Evolutionary conservation across 1,140 invertebrate species (phyloP), one percentile per base, ranked within the genome.

Genomic region (Aphidius gifuensis): DNA sequence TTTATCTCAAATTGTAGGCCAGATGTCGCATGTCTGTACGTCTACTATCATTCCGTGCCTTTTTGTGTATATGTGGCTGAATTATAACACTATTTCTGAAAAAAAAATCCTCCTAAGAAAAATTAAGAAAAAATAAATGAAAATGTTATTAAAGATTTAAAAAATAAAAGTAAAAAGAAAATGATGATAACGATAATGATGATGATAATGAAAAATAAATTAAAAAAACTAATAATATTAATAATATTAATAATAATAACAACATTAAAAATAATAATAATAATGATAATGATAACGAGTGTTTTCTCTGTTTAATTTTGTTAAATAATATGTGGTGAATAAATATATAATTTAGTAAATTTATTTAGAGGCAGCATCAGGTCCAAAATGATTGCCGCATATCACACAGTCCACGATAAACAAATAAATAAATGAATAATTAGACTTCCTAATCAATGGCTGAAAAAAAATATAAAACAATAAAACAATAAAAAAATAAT

Each of bases 41-140:
- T 60, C 58, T 60, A 60, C 58, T 60, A 60, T 60, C 58, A 60
- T 60, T 60, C 58, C 58, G 58, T 60, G 58, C 58, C 58, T 60
- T 60, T 60, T 60, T 60, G 48, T 42, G 53, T 55, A 49, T 60
- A 60, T 60, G 58, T 51, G 58, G 58, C 48, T 60, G 58, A 32
- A 32, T 32, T 32, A 32, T 3, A 3, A 3, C 2, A 32, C 23
- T 32, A 32, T 32, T 32, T 32, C 23, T 32, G 23, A 32, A 32
- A 32, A 32, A 32, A 32, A 32, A 32, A 32, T 32, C 23, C 23
- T 32, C 2, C 2, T 32, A 32, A 32, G 4, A 32, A 32, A 32
- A 1, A 32, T 16, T 16, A 32, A 32, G 4, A 32, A 32, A 32
- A 32, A 32, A 32, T 32, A 32, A 32, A 32, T 32, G 23, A 32